Conservation (phyloP, 2,113 vertebrate species). For the Triplophysa siluroides region DNA sequence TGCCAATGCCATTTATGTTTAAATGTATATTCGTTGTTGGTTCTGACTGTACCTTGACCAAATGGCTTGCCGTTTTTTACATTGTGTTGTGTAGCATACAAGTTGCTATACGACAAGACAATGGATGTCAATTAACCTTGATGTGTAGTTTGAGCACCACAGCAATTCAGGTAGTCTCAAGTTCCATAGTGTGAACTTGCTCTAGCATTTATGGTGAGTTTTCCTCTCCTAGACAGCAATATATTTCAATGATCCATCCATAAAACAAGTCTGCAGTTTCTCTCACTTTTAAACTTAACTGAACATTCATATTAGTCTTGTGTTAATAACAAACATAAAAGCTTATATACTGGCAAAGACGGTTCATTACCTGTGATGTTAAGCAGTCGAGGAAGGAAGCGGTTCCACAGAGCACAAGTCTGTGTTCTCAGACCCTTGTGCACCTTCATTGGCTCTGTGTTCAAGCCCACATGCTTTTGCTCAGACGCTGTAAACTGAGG, state of each 20-base stretch:
- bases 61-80: no score
- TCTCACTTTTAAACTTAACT: conserved; percentile 8
- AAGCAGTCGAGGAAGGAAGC: conserved; percentile 87
- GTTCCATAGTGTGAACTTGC: no score
- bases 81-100: no score
- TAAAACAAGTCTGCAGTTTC: conserved; percentile 9
- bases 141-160: no score
- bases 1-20: no score
- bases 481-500: conserved; percentile 77
- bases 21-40: no score
- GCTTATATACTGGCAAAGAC: background rate
- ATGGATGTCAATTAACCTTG: no score
- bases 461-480: conserved; percentile 82
- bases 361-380: conserved; percentile 83
- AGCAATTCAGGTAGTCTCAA: no score
- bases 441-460: conserved; percentile 76
- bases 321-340: background rate
- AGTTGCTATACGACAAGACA: no score
- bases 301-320: background rate
- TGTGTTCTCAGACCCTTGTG: conserved; percentile 83
- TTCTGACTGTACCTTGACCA: no score
- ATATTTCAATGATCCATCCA: conserved; percentile 11
- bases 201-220: background rate
- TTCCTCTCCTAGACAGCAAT: background rate
- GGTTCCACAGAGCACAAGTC: conserved; percentile 90